Base-by-base conservation (phyloP, 2,797 vertebrate genomes). In the Astyanax mexicanus region DNA sequence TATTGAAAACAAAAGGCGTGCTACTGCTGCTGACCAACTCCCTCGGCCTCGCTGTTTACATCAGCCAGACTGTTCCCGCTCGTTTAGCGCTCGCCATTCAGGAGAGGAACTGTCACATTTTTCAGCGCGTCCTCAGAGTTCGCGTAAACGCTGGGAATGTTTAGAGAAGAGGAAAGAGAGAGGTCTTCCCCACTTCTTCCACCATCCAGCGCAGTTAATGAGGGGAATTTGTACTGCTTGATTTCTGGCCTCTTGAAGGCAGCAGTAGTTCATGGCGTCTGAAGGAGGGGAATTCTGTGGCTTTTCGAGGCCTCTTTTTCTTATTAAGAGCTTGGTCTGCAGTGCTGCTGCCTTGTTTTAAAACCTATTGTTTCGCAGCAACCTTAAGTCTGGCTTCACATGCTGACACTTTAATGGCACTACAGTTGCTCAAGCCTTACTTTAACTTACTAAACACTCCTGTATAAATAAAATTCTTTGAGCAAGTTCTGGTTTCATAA, bases 11-110 rank as follows among this genome's bases (percentile, higher is more conserved):
- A 82, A 80, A 62, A 78, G 76, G 15, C 21, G 44, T 35, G 84
- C 84, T 85, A 82, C 86, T 54, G 79, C 83, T 81, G 81, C 81
- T 67, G 75, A 80, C 81, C 75, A 64, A 65, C 75, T 79, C 77
- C 55, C 73, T 82, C 67, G 64, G 58, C 67, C 81, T 81, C 61
- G 3, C 12, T 85, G 83, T 85, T 84, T 87, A 83, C 80, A 83
- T 79, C 69, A 40, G 70, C 71, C 69, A 73, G 79, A 67, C 64
- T 66, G 66, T 83, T 82, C 72, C 61, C 69, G 67, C 78, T 85
- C 81, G 81, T 87, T 81, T 80, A 65, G 44, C 23, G 65, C 75
- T 68, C 35, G 38, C 49, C 70, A 74, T 55, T 77, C 64, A 62
- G 61, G 74, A 74, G 74, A 67, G 72, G 44, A 77, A 58, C 58